Percentiles rank a stretch among this genome's conserved stretches.
phyloP scores from a whole-genome alignment of 2,113 vertebrate species.

The Tachysurus vachellii region DNA sequence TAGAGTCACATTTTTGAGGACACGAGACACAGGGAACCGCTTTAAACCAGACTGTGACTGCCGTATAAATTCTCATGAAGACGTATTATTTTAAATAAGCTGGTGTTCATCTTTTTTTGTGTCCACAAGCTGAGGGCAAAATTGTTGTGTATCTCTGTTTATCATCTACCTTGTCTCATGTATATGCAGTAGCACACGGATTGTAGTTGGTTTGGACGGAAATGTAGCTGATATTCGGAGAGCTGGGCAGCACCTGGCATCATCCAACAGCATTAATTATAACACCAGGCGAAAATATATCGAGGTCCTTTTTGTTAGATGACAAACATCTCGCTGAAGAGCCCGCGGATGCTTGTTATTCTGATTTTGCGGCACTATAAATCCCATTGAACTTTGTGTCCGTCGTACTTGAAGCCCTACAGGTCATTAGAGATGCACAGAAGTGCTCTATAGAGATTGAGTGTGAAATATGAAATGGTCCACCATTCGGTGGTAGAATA shows the following conservation, averaged over 20 bases:
- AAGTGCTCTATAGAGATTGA: slow-evolving; percentile 26
- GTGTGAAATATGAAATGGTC: slow-evolving; percentile 45
- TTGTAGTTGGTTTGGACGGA: background rate
- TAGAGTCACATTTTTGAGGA: background rate
- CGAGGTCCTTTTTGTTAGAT: background rate
- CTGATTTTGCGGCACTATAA: slow-evolving; percentile 21
- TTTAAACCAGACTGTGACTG: background rate
- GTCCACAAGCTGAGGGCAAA: background rate
- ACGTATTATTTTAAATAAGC: background rate
- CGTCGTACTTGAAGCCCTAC: slow-evolving; percentile 34
- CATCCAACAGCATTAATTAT: background rate
- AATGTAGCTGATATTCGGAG: background rate
- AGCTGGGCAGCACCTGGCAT: background rate
- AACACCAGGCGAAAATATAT: background rate
- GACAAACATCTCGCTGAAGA: background rate
- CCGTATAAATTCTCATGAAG: background rate
- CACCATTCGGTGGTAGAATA: background rate
- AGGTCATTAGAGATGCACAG: slow-evolving; percentile 39
- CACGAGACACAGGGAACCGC: background rate
- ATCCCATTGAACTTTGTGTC: slow-evolving; percentile 34
- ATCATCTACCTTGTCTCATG: background rate
- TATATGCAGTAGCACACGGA: background rate
- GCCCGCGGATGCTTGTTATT: slow-evolving; percentile 36
- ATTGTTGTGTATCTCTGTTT: background rate
- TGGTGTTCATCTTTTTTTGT: background rate